Percentiles rank a stretch among this genome's conserved stretches.
Evolutionary conservation across 2,113 vertebrate species (phyloP).

Genomic region (Tragelaphus strepsiceros): DNA sequence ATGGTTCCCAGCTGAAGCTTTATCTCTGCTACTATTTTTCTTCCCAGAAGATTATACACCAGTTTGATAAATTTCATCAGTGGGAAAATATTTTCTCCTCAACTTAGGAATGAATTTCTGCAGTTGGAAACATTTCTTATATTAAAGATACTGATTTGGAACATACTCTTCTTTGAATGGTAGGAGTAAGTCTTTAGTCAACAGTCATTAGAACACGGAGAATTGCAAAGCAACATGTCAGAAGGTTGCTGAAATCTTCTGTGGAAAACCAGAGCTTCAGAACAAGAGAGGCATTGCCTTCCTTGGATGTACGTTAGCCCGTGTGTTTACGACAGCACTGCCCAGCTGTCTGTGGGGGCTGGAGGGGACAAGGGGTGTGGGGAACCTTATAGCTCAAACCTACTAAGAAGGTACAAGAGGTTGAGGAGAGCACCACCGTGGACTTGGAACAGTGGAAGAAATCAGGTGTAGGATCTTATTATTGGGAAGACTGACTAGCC

Average conservation of each 20-base stretch:
- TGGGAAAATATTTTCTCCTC: slow-evolving; percentile 52
- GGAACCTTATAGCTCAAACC: not conserved
- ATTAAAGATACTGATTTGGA: not conserved
- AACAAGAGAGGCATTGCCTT: not conserved
- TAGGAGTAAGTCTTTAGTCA: not conserved
- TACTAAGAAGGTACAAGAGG: not conserved
- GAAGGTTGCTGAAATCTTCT: not conserved
- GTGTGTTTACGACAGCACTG: not conserved
- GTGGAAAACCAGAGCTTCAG: not conserved
- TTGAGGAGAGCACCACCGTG: not conserved
- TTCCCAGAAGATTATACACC: slow-evolving; percentile 30
- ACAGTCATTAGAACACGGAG: not conserved
- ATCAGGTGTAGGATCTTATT: not conserved
- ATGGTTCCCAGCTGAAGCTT: slow-evolving; percentile 41
- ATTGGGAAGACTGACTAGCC: not conserved
- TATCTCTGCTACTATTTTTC: slow-evolving; percentile 12
- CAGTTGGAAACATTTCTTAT: slow-evolving; percentile 31
- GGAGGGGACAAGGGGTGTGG: not conserved
- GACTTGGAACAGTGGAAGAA: not conserved
- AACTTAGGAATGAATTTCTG: slow-evolving; percentile 28
- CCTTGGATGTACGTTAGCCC: not conserved
- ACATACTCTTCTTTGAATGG: not conserved
- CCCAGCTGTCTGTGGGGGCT: not conserved
- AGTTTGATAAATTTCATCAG: slow-evolving; percentile 45
- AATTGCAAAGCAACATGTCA: not conserved